Evolutionary conservation across 1,140 invertebrate species (phyloP).

Genomic region (Leptestheria dahalacensis): DNA sequence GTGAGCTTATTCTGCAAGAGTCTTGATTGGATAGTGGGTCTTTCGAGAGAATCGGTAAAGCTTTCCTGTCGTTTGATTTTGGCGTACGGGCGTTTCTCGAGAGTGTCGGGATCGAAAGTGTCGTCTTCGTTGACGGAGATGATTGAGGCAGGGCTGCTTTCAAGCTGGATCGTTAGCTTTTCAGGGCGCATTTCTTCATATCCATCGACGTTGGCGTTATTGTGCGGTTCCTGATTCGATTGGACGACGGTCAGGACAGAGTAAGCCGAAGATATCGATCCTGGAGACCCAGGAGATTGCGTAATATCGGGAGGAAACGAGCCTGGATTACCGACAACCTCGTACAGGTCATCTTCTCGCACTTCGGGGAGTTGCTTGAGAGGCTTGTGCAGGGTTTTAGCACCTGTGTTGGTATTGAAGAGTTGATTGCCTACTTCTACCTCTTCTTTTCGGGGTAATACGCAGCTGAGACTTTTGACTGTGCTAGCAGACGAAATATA

Average conservation of each 20-base stretch:
- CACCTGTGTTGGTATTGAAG: slow-evolving; percentile 16
- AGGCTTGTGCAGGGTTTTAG: slow-evolving; percentile 4
- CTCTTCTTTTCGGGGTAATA: slow-evolving; percentile 13
- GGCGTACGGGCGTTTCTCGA: neutral
- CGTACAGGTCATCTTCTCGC: too few species aligned
- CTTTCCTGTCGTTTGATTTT: slow-evolving; percentile 6
- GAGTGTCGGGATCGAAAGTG: slow-evolving; percentile 9
- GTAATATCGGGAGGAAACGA: neutral
- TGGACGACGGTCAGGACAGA: neutral
- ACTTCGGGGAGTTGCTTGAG: neutral
- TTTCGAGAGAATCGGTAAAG: slow-evolving; percentile 13
- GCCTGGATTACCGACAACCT: too few species aligned
- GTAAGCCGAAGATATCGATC: neutral
- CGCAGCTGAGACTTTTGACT: slow-evolving; percentile 14
- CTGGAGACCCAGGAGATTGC: neutral
- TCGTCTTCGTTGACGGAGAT: slow-evolving; percentile 6
- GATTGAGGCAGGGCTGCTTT: neutral
- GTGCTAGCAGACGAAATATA: slow-evolving; percentile 13
- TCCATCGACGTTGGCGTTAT: neutral
- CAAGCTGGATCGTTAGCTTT: neutral
- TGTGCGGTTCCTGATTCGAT: neutral
- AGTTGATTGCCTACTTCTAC: slow-evolving; percentile 15
- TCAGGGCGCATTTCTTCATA: neutral
- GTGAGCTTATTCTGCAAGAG: too few species aligned
- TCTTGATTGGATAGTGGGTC: slow-evolving; percentile 6